A percentile compares a stretch with the other conserved stretches of the same genome.
Conservation (phyloP, 2,113 vertebrate genomes). For the Oryzias melastigma region DNA sequence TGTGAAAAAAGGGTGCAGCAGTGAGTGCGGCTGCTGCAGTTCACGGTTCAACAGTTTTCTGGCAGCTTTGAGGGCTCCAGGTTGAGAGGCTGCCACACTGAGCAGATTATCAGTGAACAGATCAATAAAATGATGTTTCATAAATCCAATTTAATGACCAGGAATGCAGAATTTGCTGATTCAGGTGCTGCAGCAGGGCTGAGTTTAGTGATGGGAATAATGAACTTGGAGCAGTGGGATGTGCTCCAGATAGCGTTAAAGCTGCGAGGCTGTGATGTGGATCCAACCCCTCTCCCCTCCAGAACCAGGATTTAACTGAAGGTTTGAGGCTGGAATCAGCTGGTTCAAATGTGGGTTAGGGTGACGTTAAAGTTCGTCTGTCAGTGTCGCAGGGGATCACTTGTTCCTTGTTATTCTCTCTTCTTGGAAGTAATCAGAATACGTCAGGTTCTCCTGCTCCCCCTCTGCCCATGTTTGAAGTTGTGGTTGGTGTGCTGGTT, state of each 20-base stretch:
- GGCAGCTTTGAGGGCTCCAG: background rate
- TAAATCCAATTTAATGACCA: conserved; percentile 44
- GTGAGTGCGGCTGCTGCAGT: background rate
- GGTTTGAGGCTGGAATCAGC: no score
- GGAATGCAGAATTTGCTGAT: conserved; percentile 44
- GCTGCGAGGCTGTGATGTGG: conserved; percentile 15
- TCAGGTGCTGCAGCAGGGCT: conserved; percentile 25
- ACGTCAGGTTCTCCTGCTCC: no score
- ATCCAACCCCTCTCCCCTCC: background rate
- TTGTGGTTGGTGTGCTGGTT: no score
- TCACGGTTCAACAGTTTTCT: background rate
- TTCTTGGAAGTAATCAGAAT: no score
- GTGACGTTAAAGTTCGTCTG: no score
- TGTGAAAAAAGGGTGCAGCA: background rate
- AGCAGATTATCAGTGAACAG: conserved; percentile 11
- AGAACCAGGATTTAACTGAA: no score
- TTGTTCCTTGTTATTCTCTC: no score
- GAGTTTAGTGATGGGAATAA: conserved; percentile 32
- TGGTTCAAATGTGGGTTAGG: no score
- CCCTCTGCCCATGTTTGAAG: no score
- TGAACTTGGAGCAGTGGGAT: conserved; percentile 18
- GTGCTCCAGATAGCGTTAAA: conserved; percentile 35
- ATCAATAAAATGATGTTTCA: conserved; percentile 51
- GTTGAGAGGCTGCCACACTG: conserved; percentile 2
- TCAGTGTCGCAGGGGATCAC: no score